Evolutionary conservation across 92 coral and sea anemone species (phyloP).

Genomic region (Isaurus tuberculatus): DNA sequence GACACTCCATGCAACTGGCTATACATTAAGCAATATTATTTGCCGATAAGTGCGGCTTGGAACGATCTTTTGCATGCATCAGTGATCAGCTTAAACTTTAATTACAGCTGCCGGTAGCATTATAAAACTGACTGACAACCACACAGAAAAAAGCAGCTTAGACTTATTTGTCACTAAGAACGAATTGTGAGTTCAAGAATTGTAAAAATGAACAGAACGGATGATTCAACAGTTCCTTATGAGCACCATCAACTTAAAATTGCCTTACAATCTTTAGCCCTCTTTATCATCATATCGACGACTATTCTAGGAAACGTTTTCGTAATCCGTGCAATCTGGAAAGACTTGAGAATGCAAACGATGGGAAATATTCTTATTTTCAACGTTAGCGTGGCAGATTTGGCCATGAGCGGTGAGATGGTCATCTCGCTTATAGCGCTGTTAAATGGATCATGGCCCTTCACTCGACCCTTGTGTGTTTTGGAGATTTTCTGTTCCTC

Average conservation of each 20-base stretch:
- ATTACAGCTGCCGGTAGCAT: too few relatives aligned
- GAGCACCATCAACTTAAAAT: background rate
- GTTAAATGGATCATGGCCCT: constrained; percentile 23
- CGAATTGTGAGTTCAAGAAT: background rate
- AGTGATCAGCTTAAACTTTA: too few relatives aligned
- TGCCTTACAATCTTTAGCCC: constrained; percentile 22
- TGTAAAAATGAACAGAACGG: background rate
- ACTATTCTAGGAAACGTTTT: constrained; percentile 18
- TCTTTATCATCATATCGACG: background rate
- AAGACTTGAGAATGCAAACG: constrained; percentile 24
- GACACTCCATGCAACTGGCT: too few relatives aligned
- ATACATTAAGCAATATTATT: too few relatives aligned
- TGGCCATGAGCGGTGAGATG: constrained; percentile 32
- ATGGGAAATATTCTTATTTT: constrained; percentile 21
- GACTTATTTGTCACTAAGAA: background rate
- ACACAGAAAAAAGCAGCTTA: too few relatives aligned
- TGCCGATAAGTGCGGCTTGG: too few relatives aligned
- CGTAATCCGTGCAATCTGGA: constrained; percentile 12
- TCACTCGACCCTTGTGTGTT: background rate
- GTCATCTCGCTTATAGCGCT: background rate
- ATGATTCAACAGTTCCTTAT: background rate
- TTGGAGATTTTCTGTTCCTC: background rate
- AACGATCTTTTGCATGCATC: too few relatives aligned
- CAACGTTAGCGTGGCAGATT: constrained; percentile 37
- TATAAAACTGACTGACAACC: too few relatives aligned